These are phyloP conservation scores for Heteractis magnifica DNA, from an alignment of 92 coral and sea anemone species.

Conservation along the genomic window DNA sequence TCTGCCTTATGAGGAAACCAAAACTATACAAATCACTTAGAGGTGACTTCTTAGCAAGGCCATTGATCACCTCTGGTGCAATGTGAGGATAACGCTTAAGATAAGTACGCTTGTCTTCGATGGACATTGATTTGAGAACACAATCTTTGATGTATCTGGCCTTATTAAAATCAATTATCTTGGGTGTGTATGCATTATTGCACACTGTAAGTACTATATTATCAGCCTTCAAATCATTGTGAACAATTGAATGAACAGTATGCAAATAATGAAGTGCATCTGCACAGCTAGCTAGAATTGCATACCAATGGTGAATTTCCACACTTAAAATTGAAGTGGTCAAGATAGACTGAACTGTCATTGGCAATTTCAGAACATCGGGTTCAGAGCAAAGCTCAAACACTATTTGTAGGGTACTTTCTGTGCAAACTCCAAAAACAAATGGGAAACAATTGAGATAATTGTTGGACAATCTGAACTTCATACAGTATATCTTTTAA, in stretches of 20 bases:
- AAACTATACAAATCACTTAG: slow-evolving; percentile 18
- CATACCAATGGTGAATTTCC: slow-evolving; percentile 4
- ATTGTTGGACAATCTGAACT: slow-evolving; percentile 8
- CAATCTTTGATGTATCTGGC: slow-evolving; percentile 17
- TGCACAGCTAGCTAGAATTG: slow-evolving; percentile 11
- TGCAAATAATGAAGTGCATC: slow-evolving; percentile 28
- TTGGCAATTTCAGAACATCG: slow-evolving; percentile 9
- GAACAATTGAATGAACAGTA: slow-evolving; percentile 2
- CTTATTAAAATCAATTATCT: too few species aligned
- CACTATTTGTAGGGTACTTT: slow-evolving; percentile 9
- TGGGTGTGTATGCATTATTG: slow-evolving; percentile 13
- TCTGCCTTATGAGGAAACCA: slow-evolving; percentile 11
- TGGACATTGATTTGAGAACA: neutral
- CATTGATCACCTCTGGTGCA: slow-evolving; percentile 12
- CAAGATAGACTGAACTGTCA: slow-evolving; percentile 16
- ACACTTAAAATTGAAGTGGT: neutral
- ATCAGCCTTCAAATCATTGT: slow-evolving; percentile 26
- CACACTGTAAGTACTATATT: slow-evolving; percentile 3
- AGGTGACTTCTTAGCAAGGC: slow-evolving; percentile 12
- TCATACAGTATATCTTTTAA: slow-evolving; percentile 15
- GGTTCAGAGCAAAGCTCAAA: slow-evolving; percentile 22
- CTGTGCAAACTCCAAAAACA: slow-evolving; percentile 15
- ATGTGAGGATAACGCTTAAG: slow-evolving; percentile 12
- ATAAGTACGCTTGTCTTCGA: slow-evolving; percentile 4
- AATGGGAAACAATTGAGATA: slow-evolving; percentile 17